Evolutionary conservation across 1,140 invertebrate species (phyloP).

Genomic region (Centruroides vittatus): DNA sequence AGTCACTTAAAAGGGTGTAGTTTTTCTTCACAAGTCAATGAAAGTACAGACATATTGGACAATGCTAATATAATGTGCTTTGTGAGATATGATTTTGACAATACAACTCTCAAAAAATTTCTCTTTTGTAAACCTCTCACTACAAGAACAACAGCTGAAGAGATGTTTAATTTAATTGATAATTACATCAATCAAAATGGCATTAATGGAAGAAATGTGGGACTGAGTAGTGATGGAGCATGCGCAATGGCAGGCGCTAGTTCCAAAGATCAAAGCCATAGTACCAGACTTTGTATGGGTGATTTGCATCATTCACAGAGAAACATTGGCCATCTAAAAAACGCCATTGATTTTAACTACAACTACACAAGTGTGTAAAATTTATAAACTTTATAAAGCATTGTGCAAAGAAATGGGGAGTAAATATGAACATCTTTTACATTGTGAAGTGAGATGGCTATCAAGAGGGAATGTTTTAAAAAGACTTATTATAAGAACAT

Average conservation of each 20-base stretch:
- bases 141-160: neutral
- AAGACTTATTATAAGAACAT: no score
- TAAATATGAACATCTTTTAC: no score
- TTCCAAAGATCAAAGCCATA: neutral
- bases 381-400: no score
- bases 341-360: neutral
- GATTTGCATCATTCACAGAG: neutral
- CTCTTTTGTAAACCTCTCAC: neutral
- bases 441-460: no score
- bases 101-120: neutral
- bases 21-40: no score
- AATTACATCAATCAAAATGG: slow-evolving; percentile 1
- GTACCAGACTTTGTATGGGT: neutral
- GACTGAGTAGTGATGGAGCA: neutral
- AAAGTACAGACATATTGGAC: no score
- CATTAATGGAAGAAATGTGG: neutral
- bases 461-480: no score
- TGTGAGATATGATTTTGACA: no score
- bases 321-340: neutral
- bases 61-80: no score
- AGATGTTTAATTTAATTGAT: neutral
- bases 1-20: no score
- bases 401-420: no score
- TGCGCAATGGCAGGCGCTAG: neutral
- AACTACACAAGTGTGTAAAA: no score